Conservation (phyloP, 1,140 invertebrate genomes). For the Palaemon carinicauda region DNA sequence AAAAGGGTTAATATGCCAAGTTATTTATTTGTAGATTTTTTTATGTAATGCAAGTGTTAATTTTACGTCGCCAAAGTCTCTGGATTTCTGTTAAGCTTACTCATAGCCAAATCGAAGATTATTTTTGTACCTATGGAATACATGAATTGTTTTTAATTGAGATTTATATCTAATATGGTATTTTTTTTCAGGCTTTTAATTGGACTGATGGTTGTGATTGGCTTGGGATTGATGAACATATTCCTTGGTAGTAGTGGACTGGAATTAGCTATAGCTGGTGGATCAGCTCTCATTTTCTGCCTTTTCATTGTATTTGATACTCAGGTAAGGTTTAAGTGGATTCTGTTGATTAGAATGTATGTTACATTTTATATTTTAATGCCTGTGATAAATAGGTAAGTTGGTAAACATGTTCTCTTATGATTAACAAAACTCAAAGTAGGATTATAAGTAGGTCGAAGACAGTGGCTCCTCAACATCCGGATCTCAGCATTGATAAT, state of each 20-base stretch:
- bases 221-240: slow-evolving; percentile 78
- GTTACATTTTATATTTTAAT: neutral
- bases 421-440: too few relatives aligned
- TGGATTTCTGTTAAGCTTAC: neutral
- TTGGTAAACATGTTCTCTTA: too few relatives aligned
- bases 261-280: slow-evolving; percentile 74
- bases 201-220: slow-evolving; percentile 74
- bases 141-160: neutral
- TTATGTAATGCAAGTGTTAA: neutral
- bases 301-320: slow-evolving; percentile 64
- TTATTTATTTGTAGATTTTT: too few relatives aligned
- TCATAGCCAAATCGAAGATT: too few relatives aligned
- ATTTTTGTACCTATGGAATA: neutral
- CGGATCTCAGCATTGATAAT: too few relatives aligned
- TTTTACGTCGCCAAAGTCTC: neutral
- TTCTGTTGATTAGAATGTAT: too few relatives aligned
- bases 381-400: too few relatives aligned
- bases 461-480: too few relatives aligned
- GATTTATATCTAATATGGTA: slow-evolving; percentile 63
- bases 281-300: slow-evolving; percentile 79
- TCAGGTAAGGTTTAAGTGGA: too few relatives aligned
- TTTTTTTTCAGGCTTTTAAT: slow-evolving; percentile 74
- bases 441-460: too few relatives aligned
- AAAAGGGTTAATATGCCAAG: too few relatives aligned
- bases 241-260: slow-evolving; percentile 75